These are phyloP conservation scores for Troilus luridus DNA, from an alignment of 2,888 invertebrate genomes.

Conservation along the genomic window DNA sequence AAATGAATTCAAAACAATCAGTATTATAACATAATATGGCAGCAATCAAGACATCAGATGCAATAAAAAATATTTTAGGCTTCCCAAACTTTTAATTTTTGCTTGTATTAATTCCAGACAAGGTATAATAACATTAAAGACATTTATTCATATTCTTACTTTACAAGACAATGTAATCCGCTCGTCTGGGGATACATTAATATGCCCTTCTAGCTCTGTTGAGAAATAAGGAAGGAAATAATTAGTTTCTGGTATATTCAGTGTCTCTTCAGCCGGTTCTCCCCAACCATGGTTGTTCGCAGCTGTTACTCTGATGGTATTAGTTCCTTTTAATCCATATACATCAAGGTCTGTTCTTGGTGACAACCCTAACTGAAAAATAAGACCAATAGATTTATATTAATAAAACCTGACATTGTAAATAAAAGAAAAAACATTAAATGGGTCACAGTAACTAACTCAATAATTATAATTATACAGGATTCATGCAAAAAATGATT, in stretches of 20 bases:
- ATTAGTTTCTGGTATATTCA: conserved; percentile 13
- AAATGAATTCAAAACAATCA: too few relatives aligned
- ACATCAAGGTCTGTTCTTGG: conserved; percentile 86
- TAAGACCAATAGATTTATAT: not conserved
- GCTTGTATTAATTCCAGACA: not conserved
- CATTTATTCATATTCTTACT: conserved; percentile 71
- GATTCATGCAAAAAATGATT: too few relatives aligned
- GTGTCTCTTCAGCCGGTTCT: conserved; percentile 73
- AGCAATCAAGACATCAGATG: too few relatives aligned
- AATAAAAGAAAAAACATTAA: not conserved
- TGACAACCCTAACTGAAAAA: conserved; percentile 77
- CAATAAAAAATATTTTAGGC: too few relatives aligned
- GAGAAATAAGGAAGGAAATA: conserved; percentile 78
- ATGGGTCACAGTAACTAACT: not conserved
- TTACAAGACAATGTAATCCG: conserved; percentile 80
- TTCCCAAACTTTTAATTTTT: not conserved
- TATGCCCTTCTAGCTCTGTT: conserved; percentile 81
- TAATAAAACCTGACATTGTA: not conserved
- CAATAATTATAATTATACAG: too few relatives aligned
- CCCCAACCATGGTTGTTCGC: conserved; percentile 93
- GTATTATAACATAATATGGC: too few relatives aligned
- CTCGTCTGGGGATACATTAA: conserved; percentile 75
- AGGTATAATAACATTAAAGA: not conserved
- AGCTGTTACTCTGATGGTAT: conserved; percentile 90
- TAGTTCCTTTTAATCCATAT: conserved; percentile 85